phyloP scores from a whole-genome alignment of 2,113 vertebrate species.

The Neomonachus schauinslandi region DNA sequence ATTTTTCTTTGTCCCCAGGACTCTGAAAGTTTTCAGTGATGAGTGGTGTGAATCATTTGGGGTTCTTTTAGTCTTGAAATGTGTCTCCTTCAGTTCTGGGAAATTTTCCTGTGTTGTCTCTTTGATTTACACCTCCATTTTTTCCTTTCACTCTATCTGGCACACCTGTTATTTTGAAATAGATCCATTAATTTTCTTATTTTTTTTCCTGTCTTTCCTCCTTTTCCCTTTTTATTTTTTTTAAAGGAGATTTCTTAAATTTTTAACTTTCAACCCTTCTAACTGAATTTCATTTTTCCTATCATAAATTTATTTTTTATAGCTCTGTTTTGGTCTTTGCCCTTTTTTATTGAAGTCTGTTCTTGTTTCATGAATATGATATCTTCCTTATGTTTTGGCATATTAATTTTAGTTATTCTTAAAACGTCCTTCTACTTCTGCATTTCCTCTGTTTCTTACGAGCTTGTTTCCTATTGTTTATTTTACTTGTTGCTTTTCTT shows the following conservation, averaged over 20 bases:
- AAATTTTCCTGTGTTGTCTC: background rate
- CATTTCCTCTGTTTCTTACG: background rate
- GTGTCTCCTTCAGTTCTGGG: background rate
- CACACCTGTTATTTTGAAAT: background rate
- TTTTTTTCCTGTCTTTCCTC: background rate
- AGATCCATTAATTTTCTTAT: background rate
- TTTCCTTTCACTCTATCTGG: background rate
- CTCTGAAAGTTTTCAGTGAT: background rate
- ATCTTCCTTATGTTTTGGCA: background rate
- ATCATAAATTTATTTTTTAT: background rate
- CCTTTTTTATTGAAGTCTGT: background rate
- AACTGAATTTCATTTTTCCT: background rate
- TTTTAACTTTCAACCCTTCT: background rate
- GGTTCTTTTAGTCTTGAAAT: background rate
- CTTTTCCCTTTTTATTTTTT: background rate
- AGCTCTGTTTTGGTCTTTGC: background rate
- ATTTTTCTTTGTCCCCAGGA: background rate
- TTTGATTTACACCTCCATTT: background rate
- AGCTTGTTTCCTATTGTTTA: background rate
- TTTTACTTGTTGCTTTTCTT: background rate
- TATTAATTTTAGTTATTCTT: slow-evolving; percentile 10
- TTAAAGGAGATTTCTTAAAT: background rate
- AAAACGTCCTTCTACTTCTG: background rate
- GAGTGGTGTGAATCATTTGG: background rate
- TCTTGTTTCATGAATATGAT: background rate